Evolutionary conservation across 2,797 vertebrate species (phyloP).

Genomic region (Sebastolobus altivelis): DNA sequence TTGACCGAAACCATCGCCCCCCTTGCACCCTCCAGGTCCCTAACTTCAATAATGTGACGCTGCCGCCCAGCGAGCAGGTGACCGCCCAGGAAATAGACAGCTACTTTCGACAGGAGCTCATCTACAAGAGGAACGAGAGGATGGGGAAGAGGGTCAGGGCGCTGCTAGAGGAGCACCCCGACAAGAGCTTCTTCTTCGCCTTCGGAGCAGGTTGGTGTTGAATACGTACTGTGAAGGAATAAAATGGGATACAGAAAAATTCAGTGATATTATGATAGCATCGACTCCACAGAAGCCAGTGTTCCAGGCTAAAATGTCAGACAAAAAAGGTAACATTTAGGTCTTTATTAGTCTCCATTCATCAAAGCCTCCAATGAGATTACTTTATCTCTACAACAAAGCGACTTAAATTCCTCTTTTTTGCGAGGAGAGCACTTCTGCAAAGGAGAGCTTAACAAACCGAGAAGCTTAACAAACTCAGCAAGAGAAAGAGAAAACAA

Average conservation of each 20-base stretch:
- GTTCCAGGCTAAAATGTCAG: neutral
- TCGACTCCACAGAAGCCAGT: neutral
- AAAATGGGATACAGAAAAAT: neutral
- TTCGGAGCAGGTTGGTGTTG: conserved; percentile 91
- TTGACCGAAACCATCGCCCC: neutral
- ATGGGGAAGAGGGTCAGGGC: conserved; percentile 89
- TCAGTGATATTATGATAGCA: neutral
- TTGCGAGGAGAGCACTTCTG: conserved; percentile 51
- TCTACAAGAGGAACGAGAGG: conserved; percentile 91
- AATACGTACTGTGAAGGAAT: neutral
- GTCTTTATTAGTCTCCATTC: conserved; percentile 27
- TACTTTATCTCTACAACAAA: conserved; percentile 54
- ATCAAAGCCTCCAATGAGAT: conserved; percentile 52
- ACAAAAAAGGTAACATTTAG: conserved; percentile 3
- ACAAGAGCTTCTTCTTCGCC: conserved; percentile 94
- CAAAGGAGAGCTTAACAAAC: conserved; percentile 15
- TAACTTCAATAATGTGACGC: conserved; percentile 90
- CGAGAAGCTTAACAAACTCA: conserved; percentile 51
- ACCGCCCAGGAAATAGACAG: conserved; percentile 92
- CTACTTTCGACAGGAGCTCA: conserved; percentile 92
- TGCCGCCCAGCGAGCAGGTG: conserved; percentile 87
- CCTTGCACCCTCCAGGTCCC: conserved; percentile 82
- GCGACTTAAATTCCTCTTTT: conserved; percentile 57
- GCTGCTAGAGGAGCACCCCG: conserved; percentile 88
- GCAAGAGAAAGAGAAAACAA: conserved; percentile 31